These are phyloP conservation scores for Artibeus lituratus DNA, from an alignment of 2,797 vertebrate genomes.

Conservation along the genomic window DNA sequence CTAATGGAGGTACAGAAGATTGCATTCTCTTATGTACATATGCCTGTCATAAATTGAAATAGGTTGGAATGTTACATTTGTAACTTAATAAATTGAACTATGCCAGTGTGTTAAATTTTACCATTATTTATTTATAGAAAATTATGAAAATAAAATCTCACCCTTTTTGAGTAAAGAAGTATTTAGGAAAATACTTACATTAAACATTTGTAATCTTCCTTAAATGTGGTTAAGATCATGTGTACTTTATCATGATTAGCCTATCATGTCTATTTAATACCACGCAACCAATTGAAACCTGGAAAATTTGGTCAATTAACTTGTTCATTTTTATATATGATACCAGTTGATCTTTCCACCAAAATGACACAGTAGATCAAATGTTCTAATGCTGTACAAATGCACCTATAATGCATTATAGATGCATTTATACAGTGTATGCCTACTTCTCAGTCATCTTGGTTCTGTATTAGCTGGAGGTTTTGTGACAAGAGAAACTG, in stretches of 20 bases:
- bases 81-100: background rate
- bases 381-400: background rate
- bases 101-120: background rate
- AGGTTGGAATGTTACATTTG: background rate
- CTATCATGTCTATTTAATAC: background rate
- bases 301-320: background rate
- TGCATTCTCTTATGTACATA: background rate
- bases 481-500: background rate
- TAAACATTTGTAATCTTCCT: background rate
- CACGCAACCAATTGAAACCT: background rate
- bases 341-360: background rate
- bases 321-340: background rate
- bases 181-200: background rate
- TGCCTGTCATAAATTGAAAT: background rate
- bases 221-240: background rate
- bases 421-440: background rate
- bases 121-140: background rate
- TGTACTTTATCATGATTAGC: background rate
- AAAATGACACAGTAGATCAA: background rate
- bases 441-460: background rate
- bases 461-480: background rate
- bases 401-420: background rate
- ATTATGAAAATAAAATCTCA: background rate
- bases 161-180: background rate
- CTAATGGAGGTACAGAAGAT: background rate